These are phyloP conservation scores for Anas bernieri DNA, from an alignment of 2,797 vertebrate species.

Conservation along the genomic window DNA sequence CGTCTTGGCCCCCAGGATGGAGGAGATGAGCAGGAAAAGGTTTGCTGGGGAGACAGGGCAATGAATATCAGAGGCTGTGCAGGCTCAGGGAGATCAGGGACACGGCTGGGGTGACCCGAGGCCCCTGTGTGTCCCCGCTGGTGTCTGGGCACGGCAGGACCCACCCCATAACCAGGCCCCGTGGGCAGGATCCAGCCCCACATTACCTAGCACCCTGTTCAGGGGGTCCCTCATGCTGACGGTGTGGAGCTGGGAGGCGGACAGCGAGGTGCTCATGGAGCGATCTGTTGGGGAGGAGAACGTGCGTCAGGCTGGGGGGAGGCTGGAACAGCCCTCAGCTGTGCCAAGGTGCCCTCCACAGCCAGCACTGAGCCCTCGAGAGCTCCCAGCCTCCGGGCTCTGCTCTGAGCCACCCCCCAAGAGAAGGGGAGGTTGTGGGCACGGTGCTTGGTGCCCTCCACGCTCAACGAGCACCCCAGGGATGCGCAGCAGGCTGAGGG, in stretches of 20 bases:
- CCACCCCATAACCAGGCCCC: not conserved
- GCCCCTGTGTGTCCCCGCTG: not conserved
- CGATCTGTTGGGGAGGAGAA: slow-evolving; percentile 82
- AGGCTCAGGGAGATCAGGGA: accelerated
- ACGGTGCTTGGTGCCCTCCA: accelerated
- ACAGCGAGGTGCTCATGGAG: slow-evolving; percentile 95
- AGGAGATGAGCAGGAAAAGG: slow-evolving; percentile 94
- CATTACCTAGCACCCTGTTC: slow-evolving; percentile 92
- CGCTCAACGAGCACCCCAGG: not conserved
- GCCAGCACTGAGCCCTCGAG: not conserved
- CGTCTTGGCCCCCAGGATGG: slow-evolving; percentile 91
- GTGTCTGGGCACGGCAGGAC: accelerated
- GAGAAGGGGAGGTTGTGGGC: not conserved
- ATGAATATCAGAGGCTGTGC: not conserved
- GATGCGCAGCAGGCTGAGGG: accelerated
- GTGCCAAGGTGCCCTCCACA: accelerated
- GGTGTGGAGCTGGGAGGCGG: slow-evolving; percentile 95
- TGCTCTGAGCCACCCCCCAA: not conserved
- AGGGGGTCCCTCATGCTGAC: slow-evolving; percentile 97
- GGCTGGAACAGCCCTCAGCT: not conserved
- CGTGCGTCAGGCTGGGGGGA: too few species aligned
- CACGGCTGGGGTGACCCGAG: not conserved
- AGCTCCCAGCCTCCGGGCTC: not conserved
- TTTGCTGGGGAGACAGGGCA: slow-evolving; percentile 78
- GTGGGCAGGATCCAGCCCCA: accelerated